These are phyloP conservation scores for Poliocrania exsul DNA, from an alignment of 2,797 vertebrate species.

Conservation along the genomic window DNA sequence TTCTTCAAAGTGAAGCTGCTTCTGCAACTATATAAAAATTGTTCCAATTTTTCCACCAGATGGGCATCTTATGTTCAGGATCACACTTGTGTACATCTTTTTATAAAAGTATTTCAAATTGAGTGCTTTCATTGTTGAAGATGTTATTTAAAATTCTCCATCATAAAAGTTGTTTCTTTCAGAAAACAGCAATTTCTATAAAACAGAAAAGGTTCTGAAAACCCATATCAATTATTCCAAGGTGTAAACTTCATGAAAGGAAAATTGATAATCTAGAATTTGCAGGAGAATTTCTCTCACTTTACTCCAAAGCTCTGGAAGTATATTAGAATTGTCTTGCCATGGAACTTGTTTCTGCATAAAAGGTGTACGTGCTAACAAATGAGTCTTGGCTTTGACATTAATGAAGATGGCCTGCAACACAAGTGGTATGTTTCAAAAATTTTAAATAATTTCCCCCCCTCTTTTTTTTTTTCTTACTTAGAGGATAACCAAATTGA, in stretches of 20 bases:
- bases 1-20: neutral
- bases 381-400: neutral
- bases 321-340: neutral
- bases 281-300: neutral
- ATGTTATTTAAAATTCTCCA: neutral
- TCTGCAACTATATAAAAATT: neutral
- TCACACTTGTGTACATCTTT: neutral
- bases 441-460: neutral
- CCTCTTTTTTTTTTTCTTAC: neutral
- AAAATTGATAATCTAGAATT: neutral
- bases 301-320: neutral
- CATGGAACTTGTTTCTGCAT: neutral
- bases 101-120: neutral
- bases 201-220: neutral
- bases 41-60: neutral
- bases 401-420: neutral
- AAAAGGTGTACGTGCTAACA: neutral
- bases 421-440: neutral
- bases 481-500: conserved; percentile 43
- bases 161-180: neutral
- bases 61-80: neutral
- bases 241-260: neutral
- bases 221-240: neutral
- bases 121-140: neutral
- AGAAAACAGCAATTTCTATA: neutral